Base-by-base conservation (phyloP, 1,140 invertebrate species). In the Drosophila nebulosa region DNA sequence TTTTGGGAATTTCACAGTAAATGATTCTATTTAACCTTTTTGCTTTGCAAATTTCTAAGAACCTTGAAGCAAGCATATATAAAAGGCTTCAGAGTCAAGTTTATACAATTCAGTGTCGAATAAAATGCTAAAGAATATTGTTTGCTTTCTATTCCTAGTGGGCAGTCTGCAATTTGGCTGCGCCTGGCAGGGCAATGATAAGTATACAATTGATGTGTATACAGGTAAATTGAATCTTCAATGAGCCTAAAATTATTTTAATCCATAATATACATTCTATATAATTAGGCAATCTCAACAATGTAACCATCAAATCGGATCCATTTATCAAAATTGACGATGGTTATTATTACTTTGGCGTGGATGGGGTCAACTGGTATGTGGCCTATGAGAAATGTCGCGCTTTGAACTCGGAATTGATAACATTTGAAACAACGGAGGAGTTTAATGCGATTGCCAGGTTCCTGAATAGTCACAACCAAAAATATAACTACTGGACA, bases 321-420 rank as follows among this genome's bases (percentile, higher is more conserved):
- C 72, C 72, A 5, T 74, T 74, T 51, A 3, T 50, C 1, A 52
- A 67, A 14, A 69, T 75, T 32, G 42, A 35, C 22, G 14, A 57
- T 12, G 42, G 72, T 1, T 69, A 75, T 12, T 75, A 75, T 18
- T 75, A 39, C 14, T 75, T 75, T 39, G 73, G 64, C 7, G 55
- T 26, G 12, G 57, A 75, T 4, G 21, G 26, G 7, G 10, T 63
- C 1, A 75, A 75, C 42, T 75, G 73, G 73, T 75, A 69, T 10
- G 53, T 10, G 16, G 72, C 73, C 36, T 68, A 74, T n/a, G 71
- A 75, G 14, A 63, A 68, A 4, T 75, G 73, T 30, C 39, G 72
- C 0, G n/a, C 10, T 0, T 18, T 69, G 2, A 53, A 52, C 10
- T 26, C 72, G 5, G 72, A 75, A 18, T n/a, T 75, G 21, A 72